Evolutionary conservation across 1,140 invertebrate genomes (phyloP).

Genomic region (Caligus rogercresseyi): DNA sequence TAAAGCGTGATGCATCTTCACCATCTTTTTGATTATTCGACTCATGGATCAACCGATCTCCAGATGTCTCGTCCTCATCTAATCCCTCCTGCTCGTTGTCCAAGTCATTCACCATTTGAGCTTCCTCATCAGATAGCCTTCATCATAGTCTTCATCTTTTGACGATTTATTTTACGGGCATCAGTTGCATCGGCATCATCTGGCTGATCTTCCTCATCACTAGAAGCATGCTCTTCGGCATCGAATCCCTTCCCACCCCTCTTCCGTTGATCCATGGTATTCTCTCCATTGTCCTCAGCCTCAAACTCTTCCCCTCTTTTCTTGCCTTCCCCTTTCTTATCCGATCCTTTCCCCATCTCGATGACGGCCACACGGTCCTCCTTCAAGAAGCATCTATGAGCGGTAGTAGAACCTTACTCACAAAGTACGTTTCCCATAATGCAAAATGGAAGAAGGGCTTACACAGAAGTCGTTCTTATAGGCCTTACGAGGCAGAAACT

Average conservation of each 20-base stretch:
- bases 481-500: conserved; percentile 48
- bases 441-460: conserved; percentile 42
- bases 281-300: conserved; percentile 24
- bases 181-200: conserved; percentile 20
- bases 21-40: conserved; percentile 8
- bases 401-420: conserved; percentile 27
- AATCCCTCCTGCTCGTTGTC: conserved; percentile 10
- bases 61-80: not conserved
- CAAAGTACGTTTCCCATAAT: conserved; percentile 33
- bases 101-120: conserved; percentile 1
- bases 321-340: conserved; percentile 28
- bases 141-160: conserved; percentile 14
- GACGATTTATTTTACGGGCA: not conserved
- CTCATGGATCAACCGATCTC: not conserved
- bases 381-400: conserved; percentile 18
- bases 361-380: too few species aligned
- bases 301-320: conserved; percentile 29
- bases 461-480: conserved; percentile 52
- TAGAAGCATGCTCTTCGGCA: not conserved
- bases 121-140: conserved; percentile 8
- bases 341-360: conserved; percentile 20
- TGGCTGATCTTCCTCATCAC: conserved; percentile 16
- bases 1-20: not conserved
- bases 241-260: not conserved
- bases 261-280: conserved; percentile 2